Base-by-base conservation (phyloP, 2,888 invertebrate genomes). In the Noctua janthe region DNA sequence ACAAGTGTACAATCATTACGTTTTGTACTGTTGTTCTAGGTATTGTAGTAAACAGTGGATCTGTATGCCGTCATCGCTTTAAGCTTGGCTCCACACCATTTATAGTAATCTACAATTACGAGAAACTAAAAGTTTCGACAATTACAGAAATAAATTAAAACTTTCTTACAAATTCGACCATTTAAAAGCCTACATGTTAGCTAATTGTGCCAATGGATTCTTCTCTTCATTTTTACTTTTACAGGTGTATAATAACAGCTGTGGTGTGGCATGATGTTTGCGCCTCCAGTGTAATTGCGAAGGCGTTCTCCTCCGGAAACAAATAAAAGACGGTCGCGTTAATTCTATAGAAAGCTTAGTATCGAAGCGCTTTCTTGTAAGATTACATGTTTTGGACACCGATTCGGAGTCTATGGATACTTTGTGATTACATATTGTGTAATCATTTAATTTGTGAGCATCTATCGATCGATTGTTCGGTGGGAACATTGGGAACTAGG, bases 331-430 rank as follows among this genome's bases (percentile, higher is more conserved):
- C 75, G 78, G 81, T 83, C 76, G 83, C 84, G 78, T 88, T 89
- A 90, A 89, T 90, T 87, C 82, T 78, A 86, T 87, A 86, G 90
- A 87, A 90, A 87, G 90, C 81, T 78, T 74, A 71, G 79, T 84
- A 76, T 80, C 77, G 76, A 66, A 82, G 74, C 85, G 74, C 81
- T 90, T 85, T 89, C 89, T 82, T 85, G 64, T 51, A 62, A 88
- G 80, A 89, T 89, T 89, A 90, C 71, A 90, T 81, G 87, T 84
- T 88, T 84, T 81, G 67, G 79, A 85, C 59, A 82, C 74, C 59
- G 67, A 49, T 54, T 49, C 74, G 81, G 64, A 66, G 54, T 74
- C 78, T 81, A 76, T 87, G 73, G 70, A 75, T 87, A 76, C 79
- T 74, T 80, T 56, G 43, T 80, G 82, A 83, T 83, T 85, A 82